A percentile compares a stretch with the other conserved stretches of the same genome.
Evolutionary conservation across 2,113 vertebrate species (phyloP).

Genomic region (Neopipo cinnamomea): DNA sequence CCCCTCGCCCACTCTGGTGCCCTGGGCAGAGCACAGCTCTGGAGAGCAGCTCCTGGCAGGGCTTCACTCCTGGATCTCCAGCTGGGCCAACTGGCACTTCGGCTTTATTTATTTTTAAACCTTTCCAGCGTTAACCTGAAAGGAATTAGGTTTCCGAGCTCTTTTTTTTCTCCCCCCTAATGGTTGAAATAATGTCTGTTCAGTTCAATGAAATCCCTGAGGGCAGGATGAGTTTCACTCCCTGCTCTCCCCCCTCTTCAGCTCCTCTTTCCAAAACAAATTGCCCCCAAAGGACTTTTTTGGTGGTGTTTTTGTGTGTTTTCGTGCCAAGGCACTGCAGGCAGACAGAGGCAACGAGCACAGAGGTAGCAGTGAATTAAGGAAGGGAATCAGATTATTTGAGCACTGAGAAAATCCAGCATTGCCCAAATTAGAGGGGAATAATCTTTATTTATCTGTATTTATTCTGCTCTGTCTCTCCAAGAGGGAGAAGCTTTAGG

Average conservation of each 20-base stretch:
- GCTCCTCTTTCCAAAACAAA: background rate
- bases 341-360: background rate
- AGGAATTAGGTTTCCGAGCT: background rate
- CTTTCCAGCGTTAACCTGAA: conserved; percentile 15
- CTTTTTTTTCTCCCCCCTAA: background rate
- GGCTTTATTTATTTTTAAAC: conserved; percentile 10
- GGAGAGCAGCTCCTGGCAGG: background rate
- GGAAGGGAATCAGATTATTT: background rate
- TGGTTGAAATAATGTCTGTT: background rate
- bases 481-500: background rate
- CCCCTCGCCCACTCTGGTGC: accelerated
- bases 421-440: background rate
- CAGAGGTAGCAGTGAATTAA: background rate
- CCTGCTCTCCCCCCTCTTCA: background rate
- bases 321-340: background rate
- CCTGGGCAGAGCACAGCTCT: background rate
- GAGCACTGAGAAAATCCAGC: background rate
- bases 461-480: background rate
- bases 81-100: background rate
- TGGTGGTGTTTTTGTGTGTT: background rate
- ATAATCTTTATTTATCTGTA: background rate
- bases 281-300: background rate
- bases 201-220: background rate
- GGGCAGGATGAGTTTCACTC: background rate
- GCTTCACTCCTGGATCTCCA: background rate